Evolutionary conservation across 64 coral and sea anemone species (phyloP), one percentile per base, ranked within the genome.

Genomic region (Montipora sp.): DNA sequence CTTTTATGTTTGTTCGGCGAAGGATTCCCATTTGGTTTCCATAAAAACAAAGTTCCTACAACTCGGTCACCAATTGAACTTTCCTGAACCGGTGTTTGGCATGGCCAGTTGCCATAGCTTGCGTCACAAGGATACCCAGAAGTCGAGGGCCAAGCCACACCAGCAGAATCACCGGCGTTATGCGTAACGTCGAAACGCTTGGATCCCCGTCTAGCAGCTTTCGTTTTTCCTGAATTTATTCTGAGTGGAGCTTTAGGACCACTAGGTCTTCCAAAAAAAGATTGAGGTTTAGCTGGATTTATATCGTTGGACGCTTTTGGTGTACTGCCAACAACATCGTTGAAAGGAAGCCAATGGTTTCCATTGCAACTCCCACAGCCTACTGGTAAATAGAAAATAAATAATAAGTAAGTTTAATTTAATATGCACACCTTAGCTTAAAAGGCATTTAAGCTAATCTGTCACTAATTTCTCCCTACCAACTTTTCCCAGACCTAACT

Each of bases 61-160:
- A 84, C 81, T 68, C 67, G 59, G 58, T 84, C 81, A 47, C 16
- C 13, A 10, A 18, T 14, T 18, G 59, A 84, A 18, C 23, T 6
- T 48, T 68, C 59, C 61, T 84, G 81, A 19, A 27, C 13, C 16
- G 61, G 24, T 11, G 75, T 13, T 77, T 36, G 75, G 44, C 75
- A 77, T 45, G 61, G 81, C 81, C 81, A 67, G 43, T 84, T 84
- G 16, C 59, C 81, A 84, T 84, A 84, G 5, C 15, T 84, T 84
- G 59, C 4, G 12, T 84, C 58, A 10, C 60, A 84, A 15, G 81
- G 59, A 68, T 84, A 14, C 16, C 66, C 10, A 18, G 65, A 70
- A 50, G 12, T 51, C 3, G 22, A 23, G 12, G n/a, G 22, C 53
- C 11, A 18, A 18, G 22, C 8, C 51, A 2, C 10, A 43, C 49